Conservation (phyloP, 2,888 invertebrate genomes). For the Caenorhabditis japonica region DNA sequence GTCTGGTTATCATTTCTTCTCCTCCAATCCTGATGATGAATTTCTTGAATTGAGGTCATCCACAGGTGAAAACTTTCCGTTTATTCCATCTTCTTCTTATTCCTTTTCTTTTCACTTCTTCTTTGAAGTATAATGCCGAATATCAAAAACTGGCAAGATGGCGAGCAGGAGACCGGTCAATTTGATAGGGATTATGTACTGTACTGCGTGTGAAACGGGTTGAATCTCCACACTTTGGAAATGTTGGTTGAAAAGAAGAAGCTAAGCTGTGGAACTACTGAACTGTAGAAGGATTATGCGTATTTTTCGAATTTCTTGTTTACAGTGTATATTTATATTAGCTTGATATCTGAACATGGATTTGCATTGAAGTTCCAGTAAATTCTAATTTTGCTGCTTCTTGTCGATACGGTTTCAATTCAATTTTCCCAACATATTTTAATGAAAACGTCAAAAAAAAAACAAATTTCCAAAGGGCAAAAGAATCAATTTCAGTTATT, state of each 20-base stretch:
- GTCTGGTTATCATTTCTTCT: conserved; percentile 40
- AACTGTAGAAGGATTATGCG: conserved; percentile 1
- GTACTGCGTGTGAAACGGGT: conserved; percentile 20
- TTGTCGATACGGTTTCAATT: too few species aligned
- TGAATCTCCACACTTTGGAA: neutral
- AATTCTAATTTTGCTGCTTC: too few species aligned
- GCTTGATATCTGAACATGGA: too few species aligned
- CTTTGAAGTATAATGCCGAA: neutral
- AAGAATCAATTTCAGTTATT: too few species aligned
- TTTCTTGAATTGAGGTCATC: conserved; percentile 46
- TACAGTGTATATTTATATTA: too few species aligned
- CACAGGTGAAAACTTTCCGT: conserved; percentile 38
- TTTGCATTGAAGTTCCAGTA: too few species aligned
- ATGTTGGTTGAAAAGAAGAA: neutral
- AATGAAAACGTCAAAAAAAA: too few species aligned
- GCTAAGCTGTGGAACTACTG: conserved; percentile 4
- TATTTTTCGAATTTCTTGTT: too few species aligned
- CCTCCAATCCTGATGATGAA: conserved; percentile 14
- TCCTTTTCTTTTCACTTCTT: neutral
- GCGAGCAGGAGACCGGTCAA: conserved; percentile 8
- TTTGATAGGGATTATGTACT: conserved; percentile 13
- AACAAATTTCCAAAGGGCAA: too few species aligned
- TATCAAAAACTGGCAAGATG: conserved; percentile 5
- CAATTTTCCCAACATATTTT: too few species aligned
- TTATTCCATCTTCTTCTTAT: conserved; percentile 18